Evolutionary conservation across 2,113 vertebrate genomes (phyloP), one percentile per base, ranked within the genome.

Genomic region (Tyrannus savana): DNA sequence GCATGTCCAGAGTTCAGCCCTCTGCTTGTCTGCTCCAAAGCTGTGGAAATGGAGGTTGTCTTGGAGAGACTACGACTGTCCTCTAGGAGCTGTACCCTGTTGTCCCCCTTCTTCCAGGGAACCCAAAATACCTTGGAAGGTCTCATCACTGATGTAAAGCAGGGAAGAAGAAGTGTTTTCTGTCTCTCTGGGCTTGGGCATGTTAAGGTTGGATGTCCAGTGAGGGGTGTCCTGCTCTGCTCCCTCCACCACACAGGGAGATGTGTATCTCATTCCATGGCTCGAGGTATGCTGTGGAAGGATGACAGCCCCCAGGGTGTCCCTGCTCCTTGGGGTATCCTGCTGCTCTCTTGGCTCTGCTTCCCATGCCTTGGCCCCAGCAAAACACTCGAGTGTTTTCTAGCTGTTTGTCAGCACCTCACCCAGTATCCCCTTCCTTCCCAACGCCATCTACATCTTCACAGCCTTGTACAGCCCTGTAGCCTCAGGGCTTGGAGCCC

Each of bases 271-370:
- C 71, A 14, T 50, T 35, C 14, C 11, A 12, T 9, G 19, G 46
- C 75, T 87, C 77, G 93, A 41, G 19, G 6, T 64, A 4, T 50
- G 78, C 13, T 31, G 31, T 2, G 5, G 46, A 84, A 93, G 86
- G 28, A 53, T 76, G 35, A 33, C 46, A 76, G 37, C 35, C 46
- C 52, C 30, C 1, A 0, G 19, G 21, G 22, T 88, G 53, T 77
- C 60, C 41, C 44, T 18, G 23, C 31, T 52, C 44, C 19, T 19
- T 0, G 0, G 6, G 17, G 17, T 35, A 42, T 21, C 42, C 30
- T 81, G 52, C 44, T 86, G 28, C 80, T 86, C 31, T 80, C 60
- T 59, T 63, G 62, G 23, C 68, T 76, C 33, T 83, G 33, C 63
- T 58, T 87, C 46, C 27, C 0, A 0, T 58, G 35, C 35, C 37